Percentiles rank a stretch among this genome's conserved stretches.
These are phyloP conservation scores for Xerus inauris DNA, from an alignment of 2,113 vertebrate species.

Conservation along the genomic window DNA sequence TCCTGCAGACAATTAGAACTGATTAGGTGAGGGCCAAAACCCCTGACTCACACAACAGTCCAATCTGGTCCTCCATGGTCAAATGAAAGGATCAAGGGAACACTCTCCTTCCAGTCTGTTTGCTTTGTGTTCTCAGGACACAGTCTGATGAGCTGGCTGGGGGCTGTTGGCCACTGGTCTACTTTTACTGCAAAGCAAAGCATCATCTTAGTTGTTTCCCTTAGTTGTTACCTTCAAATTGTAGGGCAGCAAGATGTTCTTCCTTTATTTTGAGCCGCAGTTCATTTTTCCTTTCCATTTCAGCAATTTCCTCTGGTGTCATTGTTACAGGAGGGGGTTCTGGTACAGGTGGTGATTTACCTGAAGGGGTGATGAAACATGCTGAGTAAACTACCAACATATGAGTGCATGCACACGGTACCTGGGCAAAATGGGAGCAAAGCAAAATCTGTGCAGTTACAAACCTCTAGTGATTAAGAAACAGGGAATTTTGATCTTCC, in stretches of 20 bases:
- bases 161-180: background rate
- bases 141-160: background rate
- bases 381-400: background rate
- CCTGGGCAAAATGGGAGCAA: background rate
- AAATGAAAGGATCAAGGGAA: background rate
- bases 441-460: background rate
- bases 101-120: background rate
- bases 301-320: slow-evolving; percentile 77
- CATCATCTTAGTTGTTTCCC: background rate
- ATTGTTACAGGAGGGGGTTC: slow-evolving; percentile 62
- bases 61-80: background rate
- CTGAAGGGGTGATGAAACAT: slow-evolving; percentile 69
- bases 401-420: no score
- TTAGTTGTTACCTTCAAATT: slow-evolving; percentile 90
- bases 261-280: slow-evolving; percentile 86
- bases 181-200: background rate
- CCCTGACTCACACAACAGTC: background rate
- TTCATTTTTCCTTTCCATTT: slow-evolving; percentile 79
- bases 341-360: slow-evolving; percentile 55
- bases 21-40: background rate
- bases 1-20: background rate
- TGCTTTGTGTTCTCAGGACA: background rate
- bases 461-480: background rate
- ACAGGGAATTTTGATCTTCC: background rate
- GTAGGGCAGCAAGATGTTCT: slow-evolving; percentile 89